A percentile compares a stretch with the other conserved stretches of the same genome.
These are phyloP conservation scores for Parus major DNA, from an alignment of 2,113 vertebrate species.

Conservation along the genomic window DNA sequence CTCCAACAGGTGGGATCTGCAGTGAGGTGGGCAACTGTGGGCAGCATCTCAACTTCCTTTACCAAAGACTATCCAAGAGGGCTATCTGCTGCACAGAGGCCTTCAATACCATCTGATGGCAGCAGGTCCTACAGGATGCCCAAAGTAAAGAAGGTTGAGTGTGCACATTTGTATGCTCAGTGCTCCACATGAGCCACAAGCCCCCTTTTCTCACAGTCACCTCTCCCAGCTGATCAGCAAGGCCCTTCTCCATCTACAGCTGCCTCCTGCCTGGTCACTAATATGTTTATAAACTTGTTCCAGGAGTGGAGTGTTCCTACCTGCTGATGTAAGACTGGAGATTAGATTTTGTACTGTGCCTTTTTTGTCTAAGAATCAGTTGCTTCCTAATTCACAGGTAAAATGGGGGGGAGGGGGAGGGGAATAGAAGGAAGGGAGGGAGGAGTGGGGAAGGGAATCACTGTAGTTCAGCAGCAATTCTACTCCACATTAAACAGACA, in stretches of 20 bases:
- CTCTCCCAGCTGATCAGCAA: not conserved
- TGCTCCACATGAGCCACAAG: not conserved
- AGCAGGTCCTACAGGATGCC: not conserved
- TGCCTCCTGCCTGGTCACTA: not conserved
- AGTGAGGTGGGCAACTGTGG: not conserved
- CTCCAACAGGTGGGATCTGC: not conserved
- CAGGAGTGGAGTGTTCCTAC: not conserved
- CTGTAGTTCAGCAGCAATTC: not conserved
- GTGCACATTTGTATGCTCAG: fast-evolving
- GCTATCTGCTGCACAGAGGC: not conserved
- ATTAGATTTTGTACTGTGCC: not conserved
- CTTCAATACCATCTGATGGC: not conserved
- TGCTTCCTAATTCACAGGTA: not conserved
- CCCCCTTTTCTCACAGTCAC: not conserved
- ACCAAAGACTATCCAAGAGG: not conserved
- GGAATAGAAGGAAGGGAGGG: fast-evolving
- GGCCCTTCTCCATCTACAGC: not conserved
- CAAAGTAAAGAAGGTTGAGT: fast-evolving
- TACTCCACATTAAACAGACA: not conserved
- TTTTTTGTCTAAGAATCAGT: not conserved
- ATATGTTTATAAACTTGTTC: not conserved
- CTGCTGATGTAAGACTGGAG: not conserved
- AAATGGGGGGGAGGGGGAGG: not conserved
- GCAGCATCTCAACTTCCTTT: not conserved
- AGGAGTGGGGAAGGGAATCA: fast-evolving